phyloP scores from a whole-genome alignment of 1,140 invertebrate genomes.

The Adoxophyes honmai region DNA sequence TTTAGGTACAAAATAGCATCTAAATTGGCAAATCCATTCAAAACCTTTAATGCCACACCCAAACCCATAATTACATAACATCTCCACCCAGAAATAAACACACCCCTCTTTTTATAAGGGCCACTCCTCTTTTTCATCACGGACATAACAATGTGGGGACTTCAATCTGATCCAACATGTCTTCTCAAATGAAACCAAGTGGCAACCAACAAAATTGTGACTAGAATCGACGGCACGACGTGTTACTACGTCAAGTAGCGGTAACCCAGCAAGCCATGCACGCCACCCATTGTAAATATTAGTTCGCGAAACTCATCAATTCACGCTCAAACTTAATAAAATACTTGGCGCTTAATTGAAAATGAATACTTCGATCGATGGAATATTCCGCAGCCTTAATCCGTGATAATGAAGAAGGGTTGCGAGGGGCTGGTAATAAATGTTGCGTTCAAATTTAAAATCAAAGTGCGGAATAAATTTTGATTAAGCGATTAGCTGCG shows the following conservation, averaged over 20 bases:
- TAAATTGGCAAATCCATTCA: too few species aligned
- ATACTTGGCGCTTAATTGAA: constrained; percentile 77
- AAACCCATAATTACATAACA: too few species aligned
- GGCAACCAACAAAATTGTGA: too few species aligned
- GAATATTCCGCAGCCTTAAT: constrained; percentile 75
- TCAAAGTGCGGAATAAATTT: constrained; percentile 77
- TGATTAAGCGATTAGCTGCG: constrained; percentile 75
- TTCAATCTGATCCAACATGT: too few species aligned
- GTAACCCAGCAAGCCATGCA: constrained; percentile 32
- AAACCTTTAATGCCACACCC: too few species aligned
- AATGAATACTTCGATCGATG: constrained; percentile 73
- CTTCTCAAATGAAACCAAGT: too few species aligned
- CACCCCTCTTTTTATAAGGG: too few species aligned
- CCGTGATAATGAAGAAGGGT: constrained; percentile 76
- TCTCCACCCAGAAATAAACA: too few species aligned
- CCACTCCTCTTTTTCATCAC: too few species aligned
- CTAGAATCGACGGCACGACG: neutral
- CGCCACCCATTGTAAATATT: constrained; percentile 72
- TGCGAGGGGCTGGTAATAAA: constrained; percentile 70
- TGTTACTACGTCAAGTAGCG: constrained; percentile 28
- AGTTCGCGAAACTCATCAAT: constrained; percentile 76
- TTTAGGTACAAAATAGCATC: too few species aligned
- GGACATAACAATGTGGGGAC: too few species aligned
- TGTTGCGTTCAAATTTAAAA: constrained; percentile 76
- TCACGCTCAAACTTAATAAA: constrained; percentile 74